Base-by-base conservation (phyloP, 2,797 vertebrate species). In the Scolopax rusticola region DNA sequence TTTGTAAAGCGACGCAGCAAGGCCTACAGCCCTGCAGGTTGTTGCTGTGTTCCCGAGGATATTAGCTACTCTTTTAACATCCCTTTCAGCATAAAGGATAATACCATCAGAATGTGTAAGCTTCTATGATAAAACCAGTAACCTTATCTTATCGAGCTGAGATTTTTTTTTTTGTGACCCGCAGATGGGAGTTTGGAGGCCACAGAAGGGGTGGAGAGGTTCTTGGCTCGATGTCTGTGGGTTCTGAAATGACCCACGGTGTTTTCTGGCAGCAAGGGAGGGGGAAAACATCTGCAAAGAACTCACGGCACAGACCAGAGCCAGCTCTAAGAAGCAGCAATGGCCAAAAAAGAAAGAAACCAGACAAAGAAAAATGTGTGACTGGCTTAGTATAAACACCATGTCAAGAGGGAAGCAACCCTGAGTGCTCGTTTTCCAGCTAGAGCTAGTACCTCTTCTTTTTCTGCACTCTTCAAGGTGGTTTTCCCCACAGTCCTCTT, bases 311-410 rank as follows among this genome's bases (percentile, higher is more conserved):
- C 69, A 84, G 70, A 71, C 4, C 15, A 30, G 63, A 74, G 54
- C 27, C n/a, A 87, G 79, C n/a, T 36, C 67, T 15, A 27, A 85
- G 48, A 73, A 89, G 64, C 21, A 85, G 87, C 27, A 41, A 53
- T 65, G 33, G 87, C 87, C 83, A 90, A 84, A 91, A 77, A 53
- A 82, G 60, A 78, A 87, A 85, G 47, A 81, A 95, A 77, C 27
- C 73, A 96, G 75, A 93, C 78, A 94, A 84, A 77, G 21, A 79
- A 89, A 94, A 93, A 81, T 79, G 65, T 20, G 40, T 30, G 30
- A 45, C 45, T 60, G 48, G 67, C 51, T 91, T 91, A 91, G 82
- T 71, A 63, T 28, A 91, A 95, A 92, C 63, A 95, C 38, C 19
- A 12, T 63, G 86, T 74, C 81, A 79, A 90, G 75, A 47, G 20